Evolutionary conservation across 2,797 vertebrate species (phyloP).

Genomic region (Xenops minutus): DNA sequence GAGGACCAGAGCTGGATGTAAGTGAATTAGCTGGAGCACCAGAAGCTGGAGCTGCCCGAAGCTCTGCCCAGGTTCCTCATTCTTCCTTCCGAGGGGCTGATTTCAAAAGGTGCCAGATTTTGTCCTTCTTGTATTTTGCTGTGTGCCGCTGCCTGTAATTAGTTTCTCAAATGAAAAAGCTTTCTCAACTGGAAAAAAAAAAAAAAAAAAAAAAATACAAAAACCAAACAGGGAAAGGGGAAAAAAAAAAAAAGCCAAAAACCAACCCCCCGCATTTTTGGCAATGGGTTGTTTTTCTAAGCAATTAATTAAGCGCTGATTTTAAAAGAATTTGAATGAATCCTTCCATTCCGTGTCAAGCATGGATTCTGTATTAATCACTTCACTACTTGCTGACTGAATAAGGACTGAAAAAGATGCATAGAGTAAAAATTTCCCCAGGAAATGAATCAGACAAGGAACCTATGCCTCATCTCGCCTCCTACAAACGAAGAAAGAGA

Average conservation of each 20-base stretch:
- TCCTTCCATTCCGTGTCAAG: conserved; percentile 57
- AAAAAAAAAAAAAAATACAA: no score
- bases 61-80: conserved; percentile 17
- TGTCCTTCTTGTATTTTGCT: background rate
- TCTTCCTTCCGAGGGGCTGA: conserved; percentile 13
- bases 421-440: conserved; percentile 71
- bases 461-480: conserved; percentile 62
- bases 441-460: conserved; percentile 78
- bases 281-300: conserved; percentile 46
- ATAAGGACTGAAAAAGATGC: conserved; percentile 43
- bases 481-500: conserved; percentile 47
- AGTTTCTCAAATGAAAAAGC: background rate
- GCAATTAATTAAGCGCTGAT: conserved; percentile 46
- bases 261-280: conserved; percentile 37
- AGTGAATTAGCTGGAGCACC: background rate
- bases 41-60: conserved; percentile 31
- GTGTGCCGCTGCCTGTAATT: conserved; percentile 28
- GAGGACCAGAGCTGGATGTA: conserved; percentile 26
- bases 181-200: background rate
- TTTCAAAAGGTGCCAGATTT: conserved; percentile 21
- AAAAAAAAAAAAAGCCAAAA: background rate
- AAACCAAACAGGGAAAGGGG: no score
- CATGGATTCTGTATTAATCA: conserved; percentile 67
- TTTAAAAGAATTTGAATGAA: conserved; percentile 52
- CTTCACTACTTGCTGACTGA: conserved; percentile 50